These are phyloP conservation scores for Polydrusus cervinus DNA, from an alignment of 2,888 invertebrate genomes.

Conservation along the genomic window DNA sequence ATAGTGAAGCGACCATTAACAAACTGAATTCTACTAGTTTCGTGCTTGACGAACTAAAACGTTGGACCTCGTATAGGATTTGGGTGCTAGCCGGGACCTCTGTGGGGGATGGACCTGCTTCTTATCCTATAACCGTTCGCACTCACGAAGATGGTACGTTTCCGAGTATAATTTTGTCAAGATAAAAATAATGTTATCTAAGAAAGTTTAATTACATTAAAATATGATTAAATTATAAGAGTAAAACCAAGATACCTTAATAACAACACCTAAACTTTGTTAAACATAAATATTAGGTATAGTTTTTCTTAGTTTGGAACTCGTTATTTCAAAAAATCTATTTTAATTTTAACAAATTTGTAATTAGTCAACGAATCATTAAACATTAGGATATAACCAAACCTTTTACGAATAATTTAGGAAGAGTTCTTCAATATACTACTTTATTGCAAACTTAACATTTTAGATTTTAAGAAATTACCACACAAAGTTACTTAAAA, in stretches of 20 bases:
- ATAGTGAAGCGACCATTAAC: slow-evolving; percentile 88
- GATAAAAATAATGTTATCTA: slow-evolving; percentile 3
- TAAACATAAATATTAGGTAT: too few species aligned
- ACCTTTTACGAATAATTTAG: too few species aligned
- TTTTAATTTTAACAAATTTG: too few species aligned
- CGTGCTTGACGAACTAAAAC: slow-evolving; percentile 90
- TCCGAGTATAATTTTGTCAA: slow-evolving; percentile 48
- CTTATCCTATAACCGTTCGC: slow-evolving; percentile 92
- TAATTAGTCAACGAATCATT: too few species aligned
- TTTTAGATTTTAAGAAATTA: too few species aligned
- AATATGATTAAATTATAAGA: slow-evolving; percentile 4
- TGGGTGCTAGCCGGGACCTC: slow-evolving; percentile 97
- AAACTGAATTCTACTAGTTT: slow-evolving; percentile 87
- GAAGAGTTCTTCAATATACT: too few species aligned
- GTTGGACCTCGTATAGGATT: slow-evolving; percentile 97
- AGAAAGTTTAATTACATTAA: slow-evolving; percentile 1
- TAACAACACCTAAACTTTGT: too few species aligned
- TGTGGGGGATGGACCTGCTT: slow-evolving; percentile 96
- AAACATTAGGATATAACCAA: too few species aligned
- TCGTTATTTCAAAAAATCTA: too few species aligned
- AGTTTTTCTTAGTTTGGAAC: too few species aligned
- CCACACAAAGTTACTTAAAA: too few species aligned
- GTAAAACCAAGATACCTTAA: slow-evolving; percentile 27
- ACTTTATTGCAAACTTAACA: too few species aligned
- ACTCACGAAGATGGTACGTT: slow-evolving; percentile 99